Evolutionary conservation across 2,888 invertebrate species (phyloP).

Genomic region (Hemaris fuciformis): DNA sequence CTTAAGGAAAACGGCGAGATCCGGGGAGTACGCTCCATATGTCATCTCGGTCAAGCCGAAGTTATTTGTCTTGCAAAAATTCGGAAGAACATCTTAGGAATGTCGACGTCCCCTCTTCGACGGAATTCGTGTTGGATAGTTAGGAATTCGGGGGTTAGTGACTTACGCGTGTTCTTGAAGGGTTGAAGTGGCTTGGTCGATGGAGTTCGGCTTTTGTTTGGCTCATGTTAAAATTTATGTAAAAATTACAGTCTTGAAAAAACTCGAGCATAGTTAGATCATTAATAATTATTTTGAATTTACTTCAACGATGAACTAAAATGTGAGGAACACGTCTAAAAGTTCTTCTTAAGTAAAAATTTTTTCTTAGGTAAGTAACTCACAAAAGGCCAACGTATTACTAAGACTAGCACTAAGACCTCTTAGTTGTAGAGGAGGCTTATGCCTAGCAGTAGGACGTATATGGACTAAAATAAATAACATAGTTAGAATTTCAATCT

Average conservation of each 20-base stretch:
- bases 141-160: conserved; percentile 47
- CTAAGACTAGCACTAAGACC: too few relatives aligned
- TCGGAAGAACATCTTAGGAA: conserved; percentile 66
- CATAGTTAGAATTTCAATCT: too few relatives aligned
- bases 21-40: conserved; percentile 70
- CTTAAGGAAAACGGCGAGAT: conserved; percentile 50
- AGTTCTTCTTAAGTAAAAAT: too few relatives aligned
- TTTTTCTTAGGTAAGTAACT: too few relatives aligned
- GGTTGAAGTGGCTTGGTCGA: not conserved
- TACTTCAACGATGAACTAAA: too few relatives aligned
- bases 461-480: too few relatives aligned
- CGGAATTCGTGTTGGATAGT: conserved; percentile 30
- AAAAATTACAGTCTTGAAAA: too few relatives aligned
- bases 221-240: too few relatives aligned
- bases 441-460: too few relatives aligned
- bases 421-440: too few relatives aligned
- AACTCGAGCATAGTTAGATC: not conserved
- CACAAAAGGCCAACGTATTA: too few relatives aligned
- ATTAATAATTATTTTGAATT: not conserved
- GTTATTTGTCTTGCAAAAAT: conserved; percentile 79
- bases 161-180: conserved; percentile 15
- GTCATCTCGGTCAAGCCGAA: conserved; percentile 72
- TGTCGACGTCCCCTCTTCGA: conserved; percentile 47
- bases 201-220: not conserved
- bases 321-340: too few relatives aligned